These are phyloP conservation scores for Mesoligia furuncula DNA, from an alignment of 2,888 invertebrate genomes.

Conservation along the genomic window DNA sequence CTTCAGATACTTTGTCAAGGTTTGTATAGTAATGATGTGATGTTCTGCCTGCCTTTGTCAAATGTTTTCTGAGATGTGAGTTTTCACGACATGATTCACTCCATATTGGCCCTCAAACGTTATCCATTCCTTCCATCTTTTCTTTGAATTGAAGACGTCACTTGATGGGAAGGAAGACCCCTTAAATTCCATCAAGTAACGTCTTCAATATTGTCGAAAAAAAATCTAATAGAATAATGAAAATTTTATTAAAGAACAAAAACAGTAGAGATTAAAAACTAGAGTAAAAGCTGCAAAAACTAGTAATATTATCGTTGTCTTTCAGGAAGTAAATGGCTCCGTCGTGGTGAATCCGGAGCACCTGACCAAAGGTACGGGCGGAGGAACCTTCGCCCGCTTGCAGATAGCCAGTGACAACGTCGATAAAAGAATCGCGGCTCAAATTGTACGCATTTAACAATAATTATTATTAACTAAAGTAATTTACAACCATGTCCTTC, in stretches of 20 bases:
- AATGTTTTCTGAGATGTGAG: neutral
- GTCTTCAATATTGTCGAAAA: neutral
- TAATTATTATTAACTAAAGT: conserved; percentile 17
- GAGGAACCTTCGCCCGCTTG: conserved; percentile 94
- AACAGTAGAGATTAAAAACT: neutral
- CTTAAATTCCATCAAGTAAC: neutral
- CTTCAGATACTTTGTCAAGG: conserved; percentile 95
- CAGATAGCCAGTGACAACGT: conserved; percentile 85
- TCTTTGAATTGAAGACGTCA: neutral
- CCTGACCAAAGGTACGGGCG: conserved; percentile 93
- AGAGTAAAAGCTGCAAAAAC: neutral
- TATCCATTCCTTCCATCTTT: neutral
- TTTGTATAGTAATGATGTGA: conserved; percentile 73
- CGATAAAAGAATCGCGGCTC: conserved; percentile 75
- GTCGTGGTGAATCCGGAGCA: conserved; percentile 96
- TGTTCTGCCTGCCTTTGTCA: neutral
- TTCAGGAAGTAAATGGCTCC: conserved; percentile 94
- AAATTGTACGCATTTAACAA: conserved; percentile 84
- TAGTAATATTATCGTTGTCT: neutral
- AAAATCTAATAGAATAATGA: neutral
- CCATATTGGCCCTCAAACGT: too few species aligned
- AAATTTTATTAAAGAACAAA: neutral
- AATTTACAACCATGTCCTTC: conserved; percentile 6
- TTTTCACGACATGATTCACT: neutral
- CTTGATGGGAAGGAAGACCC: too few species aligned